phyloP scores from a whole-genome alignment of 2,888 invertebrate species.

The Colostygia pectinataria region DNA sequence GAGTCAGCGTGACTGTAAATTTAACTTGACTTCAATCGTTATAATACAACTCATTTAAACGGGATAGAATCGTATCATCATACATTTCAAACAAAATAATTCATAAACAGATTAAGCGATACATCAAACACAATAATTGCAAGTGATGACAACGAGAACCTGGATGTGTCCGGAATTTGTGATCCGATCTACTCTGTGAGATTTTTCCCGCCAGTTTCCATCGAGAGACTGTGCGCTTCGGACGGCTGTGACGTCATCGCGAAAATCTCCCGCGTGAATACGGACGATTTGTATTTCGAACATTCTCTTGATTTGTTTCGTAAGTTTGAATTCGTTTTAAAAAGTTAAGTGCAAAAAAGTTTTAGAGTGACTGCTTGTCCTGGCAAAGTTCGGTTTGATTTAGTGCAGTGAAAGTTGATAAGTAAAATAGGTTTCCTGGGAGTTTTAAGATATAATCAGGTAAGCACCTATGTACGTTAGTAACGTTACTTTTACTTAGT shows the following conservation, averaged over 20 bases:
- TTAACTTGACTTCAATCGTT: too few relatives aligned
- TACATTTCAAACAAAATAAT: conserved; percentile 13
- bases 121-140: conserved; percentile 32
- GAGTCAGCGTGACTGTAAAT: too few relatives aligned
- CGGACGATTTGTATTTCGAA: conserved; percentile 24
- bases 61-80: conserved; percentile 10
- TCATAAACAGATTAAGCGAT: conserved; percentile 23
- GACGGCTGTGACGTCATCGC: conserved; percentile 46
- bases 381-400: conserved; percentile 14
- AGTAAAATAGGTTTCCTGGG: too few relatives aligned
- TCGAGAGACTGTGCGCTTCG: conserved; percentile 44
- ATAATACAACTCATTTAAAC: too few relatives aligned
- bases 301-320: conserved; percentile 12
- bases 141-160: conserved; percentile 30
- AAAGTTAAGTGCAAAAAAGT: conserved; percentile 4
- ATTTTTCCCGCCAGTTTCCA: conserved; percentile 56
- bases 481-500: too few relatives aligned
- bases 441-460: too few relatives aligned
- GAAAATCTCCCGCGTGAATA: conserved; percentile 37
- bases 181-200: conserved; percentile 24
- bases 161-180: conserved; percentile 14
- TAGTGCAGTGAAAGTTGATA: conserved; percentile 11
- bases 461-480: too few relatives aligned
- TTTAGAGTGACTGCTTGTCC: conserved; percentile 17
- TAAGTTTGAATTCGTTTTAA: not conserved